phyloP scores from a whole-genome alignment of 2,113 vertebrate species.

The Neomonachus schauinslandi region DNA sequence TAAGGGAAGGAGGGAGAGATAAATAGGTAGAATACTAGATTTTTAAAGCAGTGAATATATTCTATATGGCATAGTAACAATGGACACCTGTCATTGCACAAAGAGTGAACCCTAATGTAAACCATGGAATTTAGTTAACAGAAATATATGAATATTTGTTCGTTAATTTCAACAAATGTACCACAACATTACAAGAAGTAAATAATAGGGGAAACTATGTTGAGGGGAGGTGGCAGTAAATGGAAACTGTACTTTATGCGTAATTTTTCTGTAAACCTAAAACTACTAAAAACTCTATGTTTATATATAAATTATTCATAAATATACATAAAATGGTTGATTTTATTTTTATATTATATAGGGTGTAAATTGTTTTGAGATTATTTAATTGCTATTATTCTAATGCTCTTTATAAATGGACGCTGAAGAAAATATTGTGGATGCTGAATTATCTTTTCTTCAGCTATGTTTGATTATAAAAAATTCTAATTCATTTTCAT shows the following conservation, averaged over 20 bases:
- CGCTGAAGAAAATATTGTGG: background rate
- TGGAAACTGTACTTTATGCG: background rate
- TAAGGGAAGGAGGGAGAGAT: background rate
- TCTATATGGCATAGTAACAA: background rate
- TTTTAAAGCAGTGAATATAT: background rate
- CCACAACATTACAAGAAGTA: background rate
- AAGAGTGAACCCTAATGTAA: background rate
- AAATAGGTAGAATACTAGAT: background rate
- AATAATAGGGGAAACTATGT: background rate
- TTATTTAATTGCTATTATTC: background rate
- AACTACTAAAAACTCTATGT: background rate
- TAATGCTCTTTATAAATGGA: background rate
- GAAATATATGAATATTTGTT: background rate
- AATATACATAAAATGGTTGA: background rate
- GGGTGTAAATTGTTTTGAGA: background rate
- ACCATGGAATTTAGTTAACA: background rate
- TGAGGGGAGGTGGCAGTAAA: too few relatives aligned
- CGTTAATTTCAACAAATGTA: background rate
- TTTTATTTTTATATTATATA: background rate
- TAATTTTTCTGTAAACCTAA: background rate
- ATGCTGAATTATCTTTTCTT: background rate
- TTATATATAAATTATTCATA: background rate
- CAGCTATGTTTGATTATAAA: background rate
- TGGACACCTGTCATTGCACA: background rate
- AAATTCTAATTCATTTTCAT: background rate